Evolutionary conservation across 1,140 invertebrate genomes (phyloP), one percentile per base, ranked within the genome.

Genomic region (Rhagoletis pomonella): DNA sequence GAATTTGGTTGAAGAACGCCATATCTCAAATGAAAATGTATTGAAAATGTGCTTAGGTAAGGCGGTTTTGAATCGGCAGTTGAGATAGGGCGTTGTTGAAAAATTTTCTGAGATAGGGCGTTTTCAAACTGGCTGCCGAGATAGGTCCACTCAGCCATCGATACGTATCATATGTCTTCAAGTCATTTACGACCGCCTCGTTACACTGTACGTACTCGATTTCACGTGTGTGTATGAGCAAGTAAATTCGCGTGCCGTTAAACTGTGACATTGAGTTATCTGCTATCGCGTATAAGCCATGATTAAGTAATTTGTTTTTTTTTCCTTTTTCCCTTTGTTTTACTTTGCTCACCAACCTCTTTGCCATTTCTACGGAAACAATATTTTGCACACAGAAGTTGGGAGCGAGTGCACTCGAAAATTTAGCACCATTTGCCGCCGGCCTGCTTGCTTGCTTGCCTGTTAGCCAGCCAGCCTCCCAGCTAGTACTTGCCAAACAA

Each of bases 241-340:
- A 29, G 29, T 29, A 29, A 29, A 29, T 62, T 12, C 50, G 5
- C 50, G 10, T 50, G 19, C 47, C 6, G 73, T 81, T 81, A 19
- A 81, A 55, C 47, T 55, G 47, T 55, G 47, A 81, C 44, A 81
- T 55, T 81, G 73, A 81, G 47, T 81, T 81, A 81, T 81, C 73
- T 81, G 44, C 47, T 73, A 12, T 10, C 12, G 3, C 1, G n/a
- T 17, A 55, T 55, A 58, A 81, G 73, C 73, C 73, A 81, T 81
- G 73, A 81, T 81, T 81, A 81, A 81, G 73, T 81, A 29, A 81
- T 55, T 55, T 55, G 42, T 55, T 81, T 81, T 55, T 55, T 47
- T 9, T 73, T 62, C 17, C 17, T 62, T 62, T 62, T 62, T 62
- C 60, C 1, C n/a, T 2, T 58, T 55, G 0, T n/a, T 5, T 55